Conservation (phyloP, 1,140 invertebrate genomes). For the Bombus impatiens region DNA sequence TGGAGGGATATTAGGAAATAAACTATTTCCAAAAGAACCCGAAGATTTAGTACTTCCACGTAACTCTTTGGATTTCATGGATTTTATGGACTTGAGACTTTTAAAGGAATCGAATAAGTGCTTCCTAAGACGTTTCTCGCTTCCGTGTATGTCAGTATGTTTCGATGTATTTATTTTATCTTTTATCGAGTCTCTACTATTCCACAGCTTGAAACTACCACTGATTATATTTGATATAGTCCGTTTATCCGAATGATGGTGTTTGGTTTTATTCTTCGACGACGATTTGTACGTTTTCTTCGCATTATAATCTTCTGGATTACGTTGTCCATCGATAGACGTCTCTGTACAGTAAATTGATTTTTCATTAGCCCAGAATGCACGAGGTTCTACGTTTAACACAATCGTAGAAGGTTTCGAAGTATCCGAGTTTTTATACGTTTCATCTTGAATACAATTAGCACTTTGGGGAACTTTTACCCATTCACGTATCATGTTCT, state of each 20-base stretch:
- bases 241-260: not conserved
- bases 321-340: not conserved
- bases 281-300: not conserved
- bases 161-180: not conserved
- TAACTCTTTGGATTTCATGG: not conserved
- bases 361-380: not conserved
- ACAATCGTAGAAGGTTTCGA: constrained; percentile 6
- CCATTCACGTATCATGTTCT: constrained; percentile 65
- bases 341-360: not conserved
- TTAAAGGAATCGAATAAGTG: not conserved
- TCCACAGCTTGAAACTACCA: not conserved
- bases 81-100: not conserved
- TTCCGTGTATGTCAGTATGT: no score
- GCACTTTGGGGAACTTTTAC: constrained; percentile 30
- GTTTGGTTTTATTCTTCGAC: not conserved
- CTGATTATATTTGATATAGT: not conserved
- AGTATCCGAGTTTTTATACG: not conserved
- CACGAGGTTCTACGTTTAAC: constrained; percentile 1
- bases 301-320: not conserved
- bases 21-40: not conserved
- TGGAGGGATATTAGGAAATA: not conserved
- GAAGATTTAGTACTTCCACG: not conserved
- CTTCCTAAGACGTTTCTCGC: not conserved
- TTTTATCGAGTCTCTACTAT: not conserved
- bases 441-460: not conserved